These are phyloP conservation scores for Agonum fuliginosum DNA, from an alignment of 2,888 invertebrate genomes.

Conservation along the genomic window DNA sequence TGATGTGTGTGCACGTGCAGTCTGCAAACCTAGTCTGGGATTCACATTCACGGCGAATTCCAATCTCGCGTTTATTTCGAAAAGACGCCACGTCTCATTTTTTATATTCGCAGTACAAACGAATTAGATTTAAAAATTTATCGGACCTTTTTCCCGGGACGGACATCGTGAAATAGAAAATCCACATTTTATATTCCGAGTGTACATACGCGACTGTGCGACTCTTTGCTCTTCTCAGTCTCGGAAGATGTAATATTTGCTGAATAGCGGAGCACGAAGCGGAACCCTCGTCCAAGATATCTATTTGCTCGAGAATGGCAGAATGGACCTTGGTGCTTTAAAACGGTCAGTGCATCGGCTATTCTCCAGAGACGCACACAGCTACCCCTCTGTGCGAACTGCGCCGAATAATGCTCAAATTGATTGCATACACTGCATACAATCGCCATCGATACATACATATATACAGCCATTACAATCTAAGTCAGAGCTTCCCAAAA, in stretches of 20 bases:
- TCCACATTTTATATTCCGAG: constrained; percentile 57
- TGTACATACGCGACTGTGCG: constrained; percentile 39
- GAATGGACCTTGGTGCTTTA: constrained; percentile 67
- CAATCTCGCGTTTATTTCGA: constrained; percentile 19
- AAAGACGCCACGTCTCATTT: constrained; percentile 43
- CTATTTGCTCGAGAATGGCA: constrained; percentile 68
- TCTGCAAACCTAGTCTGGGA: constrained; percentile 2
- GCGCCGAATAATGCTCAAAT: constrained; percentile 71
- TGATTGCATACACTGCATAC: constrained; percentile 72
- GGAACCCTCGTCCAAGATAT: constrained; percentile 66
- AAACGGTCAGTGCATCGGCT: constrained; percentile 69
- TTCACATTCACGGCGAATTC: too few relatives aligned
- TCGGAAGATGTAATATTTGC: constrained; percentile 69
- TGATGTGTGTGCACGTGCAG: too few relatives aligned
- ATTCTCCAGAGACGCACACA: constrained; percentile 69
- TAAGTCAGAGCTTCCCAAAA: too few relatives aligned
- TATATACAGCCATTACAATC: too few relatives aligned
- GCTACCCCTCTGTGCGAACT: constrained; percentile 64
- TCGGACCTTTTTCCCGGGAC: constrained; percentile 52
- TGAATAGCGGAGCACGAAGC: constrained; percentile 68
- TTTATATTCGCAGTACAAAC: constrained; percentile 54
- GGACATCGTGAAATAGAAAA: constrained; percentile 58
- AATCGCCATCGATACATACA: constrained; percentile 70
- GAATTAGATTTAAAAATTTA: constrained; percentile 58
- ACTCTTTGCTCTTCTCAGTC: constrained; percentile 34